Evolutionary conservation across 2,113 vertebrate species (phyloP), one percentile per base, ranked within the genome.

Genomic region (Eolophus roseicapilla): DNA sequence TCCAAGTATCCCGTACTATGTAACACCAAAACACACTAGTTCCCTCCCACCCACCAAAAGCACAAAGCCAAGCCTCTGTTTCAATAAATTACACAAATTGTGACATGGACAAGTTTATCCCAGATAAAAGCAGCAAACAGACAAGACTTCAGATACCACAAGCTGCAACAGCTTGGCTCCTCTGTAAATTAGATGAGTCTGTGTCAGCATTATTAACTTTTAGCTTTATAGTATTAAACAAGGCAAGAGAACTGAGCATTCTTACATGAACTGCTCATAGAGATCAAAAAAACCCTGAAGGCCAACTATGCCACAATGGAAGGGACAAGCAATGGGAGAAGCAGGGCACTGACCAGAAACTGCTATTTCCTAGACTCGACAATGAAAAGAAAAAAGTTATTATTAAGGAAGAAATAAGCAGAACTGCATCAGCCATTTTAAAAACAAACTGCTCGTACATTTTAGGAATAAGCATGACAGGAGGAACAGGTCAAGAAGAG

Each of bases 291-390:
- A 28, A 8, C 39, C 52, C 80, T 21, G 18, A 7, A 49, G 65
- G 39, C 20, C 62, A 37, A 3, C 55, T 0, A 3, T 0, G 0
- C 13, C 49, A 20, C 1, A 0, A 6, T 7, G 39, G 41, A 50
- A 57, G 44, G 68, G 50, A 25, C 28, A 41, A 59, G 44, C 1
- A 0, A 23, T 2, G 15, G 37, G 21, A 59, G 19, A 18, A 60
- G 39, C 37, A 53, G 62, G 29, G 46, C 14, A 8, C 0, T 2
- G 28, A 52, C 41, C 33, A 46, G 50, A 29, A 85, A 50, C 63
- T 21, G 21, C 8, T 4, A 8, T 29, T 27, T 17, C 31, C 43
- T 24, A 9, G 16, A n/a, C 49, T 16, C 33, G 13, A 3, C 18
- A 55, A 52, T 2, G 19, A 25, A 31, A 49, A 35, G 3, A 3